These are phyloP conservation scores for Drosophila eugracilis DNA, from an alignment of 1,140 invertebrate species.

Conservation along the genomic window DNA sequence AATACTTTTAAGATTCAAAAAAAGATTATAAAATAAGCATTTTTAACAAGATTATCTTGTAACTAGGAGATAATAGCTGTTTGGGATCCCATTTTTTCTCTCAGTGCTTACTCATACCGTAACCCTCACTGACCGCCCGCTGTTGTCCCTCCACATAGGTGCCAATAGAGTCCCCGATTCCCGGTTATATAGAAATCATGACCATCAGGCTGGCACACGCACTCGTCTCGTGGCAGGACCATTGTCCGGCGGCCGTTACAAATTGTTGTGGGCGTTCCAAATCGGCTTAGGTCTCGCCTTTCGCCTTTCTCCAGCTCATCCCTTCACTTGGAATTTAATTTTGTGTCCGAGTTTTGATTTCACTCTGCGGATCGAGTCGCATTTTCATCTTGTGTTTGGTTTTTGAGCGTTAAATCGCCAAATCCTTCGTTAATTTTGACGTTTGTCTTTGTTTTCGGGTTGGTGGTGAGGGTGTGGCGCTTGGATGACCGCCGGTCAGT, in stretches of 20 bases:
- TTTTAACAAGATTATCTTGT: too few relatives aligned
- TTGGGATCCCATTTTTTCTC: background rate
- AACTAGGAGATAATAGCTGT: background rate
- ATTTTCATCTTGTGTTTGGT: slow-evolving; percentile 74
- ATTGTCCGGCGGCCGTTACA: slow-evolving; percentile 67
- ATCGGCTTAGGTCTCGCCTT: slow-evolving; percentile 76
- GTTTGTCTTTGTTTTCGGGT: slow-evolving; percentile 56
- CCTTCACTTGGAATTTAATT: slow-evolving; percentile 55
- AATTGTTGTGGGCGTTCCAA: slow-evolving; percentile 84
- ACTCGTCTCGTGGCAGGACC: slow-evolving; percentile 35
- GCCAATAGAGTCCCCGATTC: slow-evolving; percentile 33
- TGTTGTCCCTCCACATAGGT: slow-evolving; percentile 34
- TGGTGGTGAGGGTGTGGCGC: slow-evolving; percentile 16
- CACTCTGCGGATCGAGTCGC: slow-evolving; percentile 33
- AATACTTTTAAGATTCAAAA: too few relatives aligned
- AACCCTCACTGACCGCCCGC: slow-evolving; percentile 29
- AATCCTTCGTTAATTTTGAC: slow-evolving; percentile 82
- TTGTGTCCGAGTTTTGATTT: slow-evolving; percentile 58
- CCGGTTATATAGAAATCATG: slow-evolving; percentile 11
- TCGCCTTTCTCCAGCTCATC: slow-evolving; percentile 48
- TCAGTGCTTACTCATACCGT: slow-evolving; percentile 20
- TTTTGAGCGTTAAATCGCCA: slow-evolving; percentile 80
- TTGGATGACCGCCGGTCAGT: slow-evolving; percentile 62
- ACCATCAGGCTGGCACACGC: slow-evolving; percentile 33
- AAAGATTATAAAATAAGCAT: too few relatives aligned